These are phyloP conservation scores for Drosophila ogumai DNA, from an alignment of 1,140 invertebrate genomes.

Conservation along the genomic window DNA sequence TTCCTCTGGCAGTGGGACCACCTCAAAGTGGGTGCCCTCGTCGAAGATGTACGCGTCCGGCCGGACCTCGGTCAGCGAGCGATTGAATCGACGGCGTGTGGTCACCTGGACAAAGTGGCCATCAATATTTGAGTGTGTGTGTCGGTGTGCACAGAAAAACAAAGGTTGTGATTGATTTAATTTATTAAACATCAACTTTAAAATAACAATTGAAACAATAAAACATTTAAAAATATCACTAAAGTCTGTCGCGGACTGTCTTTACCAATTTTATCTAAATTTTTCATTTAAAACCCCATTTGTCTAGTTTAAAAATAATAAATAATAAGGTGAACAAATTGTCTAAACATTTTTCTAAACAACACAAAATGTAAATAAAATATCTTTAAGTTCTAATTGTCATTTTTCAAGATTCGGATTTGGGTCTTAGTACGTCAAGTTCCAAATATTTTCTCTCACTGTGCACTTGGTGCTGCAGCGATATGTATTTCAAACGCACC, in stretches of 20 bases:
- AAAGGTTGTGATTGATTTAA: conserved; percentile 7
- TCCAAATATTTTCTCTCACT: conserved; percentile 31
- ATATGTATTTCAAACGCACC: conserved; percentile 47
- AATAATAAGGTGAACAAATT: not conserved
- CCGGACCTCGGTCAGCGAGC: conserved; percentile 88
- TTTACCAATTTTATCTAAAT: not conserved
- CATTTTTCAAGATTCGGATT: conserved; percentile 1
- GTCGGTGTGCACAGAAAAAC: conserved; percentile 1
- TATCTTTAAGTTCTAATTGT: not conserved
- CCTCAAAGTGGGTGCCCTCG: conserved; percentile 86
- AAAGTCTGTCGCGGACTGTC: not conserved
- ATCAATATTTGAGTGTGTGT: not conserved
- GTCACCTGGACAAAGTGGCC: conserved; percentile 57
- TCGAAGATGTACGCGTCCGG: conserved; percentile 87
- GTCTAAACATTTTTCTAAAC: not conserved
- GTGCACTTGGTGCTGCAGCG: conserved; percentile 18
- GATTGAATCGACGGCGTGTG: conserved; percentile 86
- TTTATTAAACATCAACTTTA: conserved; percentile 20
- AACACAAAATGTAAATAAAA: not conserved
- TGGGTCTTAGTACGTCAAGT: conserved; percentile 8
- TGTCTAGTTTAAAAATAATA: not conserved
- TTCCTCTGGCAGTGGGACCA: conserved; percentile 86
- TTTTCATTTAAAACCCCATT: not conserved
- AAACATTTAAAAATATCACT: conserved; percentile 4
- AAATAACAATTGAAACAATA: conserved; percentile 1